These are phyloP conservation scores for Acanthochromis polyacanthus DNA, from an alignment of 2,113 vertebrate species.

Conservation along the genomic window DNA sequence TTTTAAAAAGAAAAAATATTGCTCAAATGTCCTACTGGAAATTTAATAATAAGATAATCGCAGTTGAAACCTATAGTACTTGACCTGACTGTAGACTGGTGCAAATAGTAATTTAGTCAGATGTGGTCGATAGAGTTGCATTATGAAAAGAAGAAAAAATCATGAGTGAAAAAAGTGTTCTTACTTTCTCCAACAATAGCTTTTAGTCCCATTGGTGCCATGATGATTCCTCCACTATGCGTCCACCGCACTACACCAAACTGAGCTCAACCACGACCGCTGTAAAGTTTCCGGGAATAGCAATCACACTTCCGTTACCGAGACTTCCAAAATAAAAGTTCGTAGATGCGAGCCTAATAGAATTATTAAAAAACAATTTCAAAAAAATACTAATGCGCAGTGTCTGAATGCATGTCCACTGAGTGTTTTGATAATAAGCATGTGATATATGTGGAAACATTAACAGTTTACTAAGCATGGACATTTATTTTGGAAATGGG, in stretches of 20 bases:
- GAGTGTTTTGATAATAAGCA: too few relatives aligned
- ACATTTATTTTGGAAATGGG: too few relatives aligned
- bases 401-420: too few relatives aligned
- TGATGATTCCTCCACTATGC: conserved; percentile 74
- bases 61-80: neutral
- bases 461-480: too few relatives aligned
- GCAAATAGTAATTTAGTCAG: neutral
- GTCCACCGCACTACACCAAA: neutral
- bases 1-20: too few relatives aligned
- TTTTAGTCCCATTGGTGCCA: conserved; percentile 92
- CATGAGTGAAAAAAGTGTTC: conserved; percentile 39
- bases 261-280: neutral
- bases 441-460: too few relatives aligned
- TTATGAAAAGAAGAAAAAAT: neutral
- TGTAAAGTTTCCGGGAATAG: neutral
- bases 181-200: conserved; percentile 94
- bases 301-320: neutral
- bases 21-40: too few relatives aligned
- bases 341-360: too few relatives aligned
- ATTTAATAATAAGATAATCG: too few relatives aligned
- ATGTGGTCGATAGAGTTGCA: neutral
- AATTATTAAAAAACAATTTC: too few relatives aligned
- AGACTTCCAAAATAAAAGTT: conserved; percentile 59
- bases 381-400: too few relatives aligned
- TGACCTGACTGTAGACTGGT: neutral